These are phyloP conservation scores for Zootoca vivipara DNA, from an alignment of 2,113 vertebrate genomes.

Conservation along the genomic window DNA sequence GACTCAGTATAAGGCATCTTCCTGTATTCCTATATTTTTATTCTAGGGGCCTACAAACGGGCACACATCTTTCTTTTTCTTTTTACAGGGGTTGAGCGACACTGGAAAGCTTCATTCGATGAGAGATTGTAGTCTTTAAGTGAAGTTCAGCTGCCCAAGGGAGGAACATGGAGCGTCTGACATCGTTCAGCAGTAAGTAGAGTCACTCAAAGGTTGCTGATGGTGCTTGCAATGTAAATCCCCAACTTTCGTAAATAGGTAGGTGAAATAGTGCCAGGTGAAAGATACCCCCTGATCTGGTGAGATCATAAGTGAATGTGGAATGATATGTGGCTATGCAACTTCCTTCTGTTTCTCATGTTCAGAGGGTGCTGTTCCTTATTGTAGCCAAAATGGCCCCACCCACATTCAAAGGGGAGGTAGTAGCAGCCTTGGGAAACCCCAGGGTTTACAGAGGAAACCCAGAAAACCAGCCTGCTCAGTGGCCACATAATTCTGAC, in stretches of 20 bases:
- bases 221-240: neutral
- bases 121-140: neutral
- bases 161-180: constrained; percentile 84
- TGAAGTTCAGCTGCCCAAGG: neutral
- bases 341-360: too few species aligned
- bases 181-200: constrained; percentile 91
- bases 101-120: fast-evolving
- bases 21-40: neutral
- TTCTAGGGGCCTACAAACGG: fast-evolving
- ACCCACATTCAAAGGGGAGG: too few species aligned
- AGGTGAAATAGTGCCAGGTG: neutral
- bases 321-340: neutral
- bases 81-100: neutral
- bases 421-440: too few species aligned
- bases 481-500: too few species aligned
- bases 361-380: too few species aligned
- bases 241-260: neutral
- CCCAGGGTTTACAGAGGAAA: too few species aligned
- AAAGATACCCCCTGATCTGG: too few species aligned
- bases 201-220: neutral
- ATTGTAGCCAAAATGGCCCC: too few species aligned
- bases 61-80: fast-evolving
- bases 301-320: neutral
- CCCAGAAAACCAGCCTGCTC: too few species aligned
- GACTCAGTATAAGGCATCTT: too few species aligned